Evolutionary conservation across 37 sponge, comb jelly and placozoan species (phyloP).

Genomic region (Geodia barretti): DNA sequence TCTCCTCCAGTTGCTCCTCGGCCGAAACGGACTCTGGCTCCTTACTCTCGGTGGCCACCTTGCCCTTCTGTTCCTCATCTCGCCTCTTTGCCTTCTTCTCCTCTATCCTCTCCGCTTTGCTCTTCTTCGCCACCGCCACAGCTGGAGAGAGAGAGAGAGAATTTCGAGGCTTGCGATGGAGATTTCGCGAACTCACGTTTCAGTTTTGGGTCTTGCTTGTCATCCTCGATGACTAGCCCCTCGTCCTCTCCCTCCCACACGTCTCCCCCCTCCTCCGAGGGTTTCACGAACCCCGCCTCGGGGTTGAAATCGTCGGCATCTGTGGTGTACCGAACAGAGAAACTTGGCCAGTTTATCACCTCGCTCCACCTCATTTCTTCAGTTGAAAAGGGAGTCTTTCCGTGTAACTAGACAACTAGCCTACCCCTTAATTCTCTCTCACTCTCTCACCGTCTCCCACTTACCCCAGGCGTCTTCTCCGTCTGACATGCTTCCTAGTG

Average conservation of each 20-base stretch:
- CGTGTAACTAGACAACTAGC: not conserved
- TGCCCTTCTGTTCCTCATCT: slow-evolving; percentile 14
- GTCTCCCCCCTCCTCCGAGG: slow-evolving; percentile 6
- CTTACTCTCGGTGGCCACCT: not conserved
- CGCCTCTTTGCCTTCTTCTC: slow-evolving; percentile 65
- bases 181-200: not conserved
- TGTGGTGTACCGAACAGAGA: not conserved
- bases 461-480: slow-evolving; percentile 48
- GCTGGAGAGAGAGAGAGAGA: too few species aligned
- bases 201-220: not conserved
- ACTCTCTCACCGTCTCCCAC: not conserved
- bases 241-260: slow-evolving; percentile 65
- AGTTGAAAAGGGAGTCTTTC: not conserved
- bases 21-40: slow-evolving; percentile 12
- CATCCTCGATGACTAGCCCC: slow-evolving; percentile 8
- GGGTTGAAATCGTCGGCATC: slow-evolving; percentile 70
- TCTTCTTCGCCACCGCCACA: slow-evolving; percentile 25
- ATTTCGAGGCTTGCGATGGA: too few species aligned
- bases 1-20: slow-evolving; percentile 39
- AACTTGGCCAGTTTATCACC: not conserved
- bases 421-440: not conserved
- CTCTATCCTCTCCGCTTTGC: slow-evolving; percentile 55
- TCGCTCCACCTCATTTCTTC: too few species aligned
- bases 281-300: slow-evolving; percentile 56
- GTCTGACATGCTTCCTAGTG: slow-evolving; percentile 18